These are phyloP conservation scores for Amblyjoppa fuscipennis DNA, from an alignment of 2,888 invertebrate genomes.

Conservation along the genomic window DNA sequence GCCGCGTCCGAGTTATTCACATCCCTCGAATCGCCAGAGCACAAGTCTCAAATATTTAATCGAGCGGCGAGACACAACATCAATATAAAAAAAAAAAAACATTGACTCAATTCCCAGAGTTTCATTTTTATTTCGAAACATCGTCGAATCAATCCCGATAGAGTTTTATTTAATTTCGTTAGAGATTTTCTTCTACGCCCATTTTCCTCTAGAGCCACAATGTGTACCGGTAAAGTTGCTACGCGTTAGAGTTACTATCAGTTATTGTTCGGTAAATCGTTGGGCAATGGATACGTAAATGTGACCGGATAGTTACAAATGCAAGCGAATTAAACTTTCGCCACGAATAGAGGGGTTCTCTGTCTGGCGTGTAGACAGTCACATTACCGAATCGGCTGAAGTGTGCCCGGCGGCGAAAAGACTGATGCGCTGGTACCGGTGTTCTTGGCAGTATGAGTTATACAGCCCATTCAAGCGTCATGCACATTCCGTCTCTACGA, in stretches of 20 bases:
- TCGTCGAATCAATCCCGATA: background rate
- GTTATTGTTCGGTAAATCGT: background rate
- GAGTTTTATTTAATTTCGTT: background rate
- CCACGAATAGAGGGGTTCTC: background rate
- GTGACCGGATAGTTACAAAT: background rate
- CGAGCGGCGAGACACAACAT: too few relatives aligned
- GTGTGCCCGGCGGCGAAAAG: background rate
- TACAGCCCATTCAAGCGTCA: conserved; percentile 43
- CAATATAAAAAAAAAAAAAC: too few relatives aligned
- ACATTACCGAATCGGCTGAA: conserved; percentile 30
- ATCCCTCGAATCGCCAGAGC: too few relatives aligned
- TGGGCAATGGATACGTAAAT: background rate
- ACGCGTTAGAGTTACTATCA: background rate
- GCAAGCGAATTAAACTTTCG: background rate
- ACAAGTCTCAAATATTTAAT: too few relatives aligned
- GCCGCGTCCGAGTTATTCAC: too few relatives aligned
- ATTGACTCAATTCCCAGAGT: background rate
- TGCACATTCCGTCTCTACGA: conserved; percentile 30
- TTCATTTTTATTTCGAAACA: background rate
- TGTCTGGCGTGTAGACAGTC: background rate
- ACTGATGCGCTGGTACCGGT: conserved; percentile 16
- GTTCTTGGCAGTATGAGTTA: conserved; percentile 48
- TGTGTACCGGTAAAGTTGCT: background rate
- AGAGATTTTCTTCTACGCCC: background rate
- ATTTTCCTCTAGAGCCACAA: background rate